Base-by-base conservation (phyloP, 2,797 vertebrate genomes). In the Cryptoblepharus egeriae region DNA sequence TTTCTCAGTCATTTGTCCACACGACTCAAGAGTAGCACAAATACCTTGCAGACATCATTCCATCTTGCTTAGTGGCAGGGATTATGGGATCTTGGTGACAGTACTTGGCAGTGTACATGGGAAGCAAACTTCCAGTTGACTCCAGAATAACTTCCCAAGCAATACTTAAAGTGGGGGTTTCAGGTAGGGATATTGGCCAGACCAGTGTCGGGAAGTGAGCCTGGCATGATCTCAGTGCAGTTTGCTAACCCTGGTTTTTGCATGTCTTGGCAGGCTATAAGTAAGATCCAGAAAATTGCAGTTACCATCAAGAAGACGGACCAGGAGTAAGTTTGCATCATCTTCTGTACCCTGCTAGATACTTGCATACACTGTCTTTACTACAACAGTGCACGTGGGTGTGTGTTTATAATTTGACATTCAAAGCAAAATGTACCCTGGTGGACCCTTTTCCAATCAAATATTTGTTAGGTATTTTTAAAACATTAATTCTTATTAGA, bases 231-330 rank as follows among this genome's bases (percentile, higher is more conserved):
- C 16, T 45, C 52, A 71, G n/a, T 6, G 1, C 49, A 30, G 18
- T 26, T 13, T 20, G 26, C 71, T 88, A 82, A 93, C 88, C 26
- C 4, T 81, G 80, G 42, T 81, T 82, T n/a, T 79, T 89, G 88
- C 75, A 80, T 86, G 79, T 94, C 67, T 93, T 92, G 88, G 37
- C 94, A 97, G 96, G 99, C 99, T 1, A 96, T 99, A 88, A 94
- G 89, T 92, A 99, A 98, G 95, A 98, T 98, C 94, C 97, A 90
- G 88, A 97, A 98, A 70, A 97, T 99, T 0, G 94, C 99, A 0
- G 96, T 99, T 75, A 90, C 98, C 0, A 96, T 99, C 91, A 99
- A 99, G 94, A 99, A 97, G 88, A 96, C 97, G 1, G 96, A 99
- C 91, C 98, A 96, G 82, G 93, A 95, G 99, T 99, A 89, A 97